A percentile compares a stretch with the other conserved stretches of the same genome.
These are phyloP conservation scores for Coranthus polyacanthus DNA, from an alignment of 2,797 vertebrate species.

Conservation along the genomic window DNA sequence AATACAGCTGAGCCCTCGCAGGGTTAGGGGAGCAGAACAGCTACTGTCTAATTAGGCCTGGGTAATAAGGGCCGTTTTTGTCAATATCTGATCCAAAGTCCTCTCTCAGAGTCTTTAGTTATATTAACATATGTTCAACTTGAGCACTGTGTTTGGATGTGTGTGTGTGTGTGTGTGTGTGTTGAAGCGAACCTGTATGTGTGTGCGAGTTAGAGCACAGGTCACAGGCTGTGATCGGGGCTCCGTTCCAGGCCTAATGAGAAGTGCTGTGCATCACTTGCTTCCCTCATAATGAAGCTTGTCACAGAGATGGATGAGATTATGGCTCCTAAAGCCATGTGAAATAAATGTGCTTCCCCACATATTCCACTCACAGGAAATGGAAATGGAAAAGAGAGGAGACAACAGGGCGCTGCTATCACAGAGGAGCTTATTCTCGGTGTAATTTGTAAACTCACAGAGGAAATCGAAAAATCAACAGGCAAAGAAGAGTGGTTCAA, in stretches of 20 bases:
- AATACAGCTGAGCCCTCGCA: constrained; percentile 61
- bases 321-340: constrained; percentile 81
- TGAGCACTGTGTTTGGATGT: constrained; percentile 40
- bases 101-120: constrained; percentile 54
- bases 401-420: constrained; percentile 62
- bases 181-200: constrained; percentile 40
- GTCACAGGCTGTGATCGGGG: constrained; percentile 78
- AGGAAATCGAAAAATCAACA: constrained; percentile 78
- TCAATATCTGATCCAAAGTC: constrained; percentile 68
- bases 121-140: constrained; percentile 59
- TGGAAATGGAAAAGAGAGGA: constrained; percentile 62
- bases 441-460: constrained; percentile 66
- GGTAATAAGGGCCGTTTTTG: constrained; percentile 68
- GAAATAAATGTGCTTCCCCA: constrained; percentile 79
- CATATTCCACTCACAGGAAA: constrained; percentile 77
- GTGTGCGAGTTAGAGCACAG: constrained; percentile 59
- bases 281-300: constrained; percentile 86
- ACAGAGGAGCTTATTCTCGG: constrained; percentile 52
- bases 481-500: constrained; percentile 69
- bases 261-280: constrained; percentile 85
- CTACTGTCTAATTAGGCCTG: constrained; percentile 73
- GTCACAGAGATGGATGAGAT: constrained; percentile 88
- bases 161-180: constrained; percentile 39
- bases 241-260: constrained; percentile 84
- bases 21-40: constrained; percentile 64